Percentiles rank a stretch among this genome's conserved stretches.
These are phyloP conservation scores for Chloromyia formosa DNA, from an alignment of 2,888 invertebrate species.

Conservation along the genomic window DNA sequence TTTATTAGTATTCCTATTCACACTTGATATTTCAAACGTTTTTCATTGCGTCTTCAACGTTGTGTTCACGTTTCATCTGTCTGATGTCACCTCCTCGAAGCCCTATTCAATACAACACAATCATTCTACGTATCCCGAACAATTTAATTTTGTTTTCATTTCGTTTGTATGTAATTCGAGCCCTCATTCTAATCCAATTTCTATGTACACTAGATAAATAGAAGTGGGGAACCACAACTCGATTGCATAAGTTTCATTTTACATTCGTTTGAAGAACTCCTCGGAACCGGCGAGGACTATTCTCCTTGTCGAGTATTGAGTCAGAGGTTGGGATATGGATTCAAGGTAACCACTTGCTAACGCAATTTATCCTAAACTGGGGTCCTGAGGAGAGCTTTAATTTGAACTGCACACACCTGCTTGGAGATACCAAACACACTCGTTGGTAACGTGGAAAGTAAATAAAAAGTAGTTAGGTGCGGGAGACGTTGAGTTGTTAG, in stretches of 20 bases:
- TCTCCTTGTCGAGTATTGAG: not conserved
- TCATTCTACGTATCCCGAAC: not conserved
- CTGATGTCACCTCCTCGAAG: too few relatives aligned
- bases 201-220: slow-evolving; percentile 18
- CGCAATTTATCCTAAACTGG: slow-evolving; percentile 14
- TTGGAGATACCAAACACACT: too few relatives aligned
- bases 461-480: not conserved
- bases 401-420: not conserved
- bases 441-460: not conserved
- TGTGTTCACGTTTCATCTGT: too few relatives aligned
- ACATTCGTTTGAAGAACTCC: slow-evolving; percentile 20
- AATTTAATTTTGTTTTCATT: slow-evolving; percentile 32
- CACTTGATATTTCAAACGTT: not conserved
- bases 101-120: not conserved
- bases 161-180: slow-evolving; percentile 34
- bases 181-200: slow-evolving; percentile 29
- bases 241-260: slow-evolving; percentile 30
- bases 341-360: not conserved
- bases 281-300: not conserved
- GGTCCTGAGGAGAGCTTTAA: not conserved
- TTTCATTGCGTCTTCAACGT: too few relatives aligned
- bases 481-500: too few relatives aligned
- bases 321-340: not conserved
- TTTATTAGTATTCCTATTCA: not conserved
- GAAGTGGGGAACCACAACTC: slow-evolving; percentile 11